Evolutionary conservation across 1,140 invertebrate genomes (phyloP), one percentile per base, ranked within the genome.

Genomic region (Cotesia typhae): DNA sequence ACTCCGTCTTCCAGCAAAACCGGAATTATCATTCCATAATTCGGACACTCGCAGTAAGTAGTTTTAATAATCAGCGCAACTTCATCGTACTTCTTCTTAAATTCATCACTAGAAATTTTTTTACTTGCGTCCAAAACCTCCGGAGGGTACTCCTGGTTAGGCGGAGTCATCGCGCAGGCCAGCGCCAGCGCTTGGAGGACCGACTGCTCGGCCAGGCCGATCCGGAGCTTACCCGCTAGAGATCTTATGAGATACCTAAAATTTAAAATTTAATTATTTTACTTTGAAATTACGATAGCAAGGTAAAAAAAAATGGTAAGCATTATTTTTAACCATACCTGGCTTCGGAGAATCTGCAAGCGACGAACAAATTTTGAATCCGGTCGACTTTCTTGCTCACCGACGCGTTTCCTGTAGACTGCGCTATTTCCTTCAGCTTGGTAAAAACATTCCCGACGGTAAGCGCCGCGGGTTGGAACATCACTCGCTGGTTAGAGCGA

Each of bases 131-230:
- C 89, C 4, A 94, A 63, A 36, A 90, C 85, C 81, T 90, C 85
- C 3, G 90, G 91, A 2, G 93, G 92, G 79, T 89, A 92, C 5
- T 88, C 85, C 85, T 93, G 87, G 78, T 91, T 81, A 52, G 92
- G 92, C 20, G 93, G 93, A 4, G 93, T 93, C 67, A 90, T 85
- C 28, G 91, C 89, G 77, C 92, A 92, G 4, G 97, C 97, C 80
- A 95, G 90, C 10, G 96, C 95, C 55, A 99, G 82, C 10, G 98
- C 97, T 83, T 90, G 93, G 12, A 99, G 87, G 28, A 99, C 92
- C 10, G 97, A 98, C 86, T 98, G 97, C 82, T 99, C 98, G 0
- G 98, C 98, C 65, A 99, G 88, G 3, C 98, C 98, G 77, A 99
- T 98, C 52, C 98, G 90, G 60, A 99, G 87, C 87, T 99, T 99